These are phyloP conservation scores for Eolophus roseicapilla DNA, from an alignment of 2,113 vertebrate species.

Conservation along the genomic window DNA sequence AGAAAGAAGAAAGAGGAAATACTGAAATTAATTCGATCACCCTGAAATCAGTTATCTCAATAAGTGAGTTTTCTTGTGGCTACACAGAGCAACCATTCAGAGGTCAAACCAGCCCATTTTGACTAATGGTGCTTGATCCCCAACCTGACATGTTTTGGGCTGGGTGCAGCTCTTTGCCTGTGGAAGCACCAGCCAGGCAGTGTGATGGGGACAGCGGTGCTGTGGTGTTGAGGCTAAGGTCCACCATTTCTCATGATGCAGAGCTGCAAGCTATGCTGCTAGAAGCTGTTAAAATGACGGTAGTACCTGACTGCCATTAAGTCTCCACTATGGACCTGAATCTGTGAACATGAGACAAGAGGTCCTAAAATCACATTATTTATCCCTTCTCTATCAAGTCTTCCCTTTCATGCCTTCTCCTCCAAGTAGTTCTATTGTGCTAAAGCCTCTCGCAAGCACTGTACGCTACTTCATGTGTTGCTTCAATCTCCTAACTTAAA, in stretches of 20 bases:
- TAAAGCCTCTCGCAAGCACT: background rate
- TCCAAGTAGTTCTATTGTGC: background rate
- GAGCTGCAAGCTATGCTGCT: background rate
- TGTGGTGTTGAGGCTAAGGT: background rate
- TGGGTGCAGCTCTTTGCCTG: background rate
- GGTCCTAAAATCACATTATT: background rate
- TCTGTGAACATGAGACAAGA: background rate
- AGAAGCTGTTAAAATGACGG: background rate
- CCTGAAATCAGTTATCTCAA: background rate
- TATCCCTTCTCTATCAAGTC: background rate
- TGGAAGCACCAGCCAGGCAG: background rate
- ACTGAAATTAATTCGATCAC: background rate
- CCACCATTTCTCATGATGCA: background rate
- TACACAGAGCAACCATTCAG: background rate
- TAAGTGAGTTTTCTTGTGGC: background rate
- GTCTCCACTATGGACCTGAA: background rate
- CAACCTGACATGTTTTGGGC: background rate
- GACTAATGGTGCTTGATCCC: background rate
- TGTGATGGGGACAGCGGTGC: rapidly evolving
- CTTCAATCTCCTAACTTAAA: background rate
- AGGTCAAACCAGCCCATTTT: background rate
- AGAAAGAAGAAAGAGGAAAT: background rate
- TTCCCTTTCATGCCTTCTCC: background rate
- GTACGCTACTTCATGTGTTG: background rate
- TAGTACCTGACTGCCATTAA: background rate